Evolutionary conservation across 1,140 invertebrate species (phyloP).

Genomic region (Philotrypesis tridentata): DNA sequence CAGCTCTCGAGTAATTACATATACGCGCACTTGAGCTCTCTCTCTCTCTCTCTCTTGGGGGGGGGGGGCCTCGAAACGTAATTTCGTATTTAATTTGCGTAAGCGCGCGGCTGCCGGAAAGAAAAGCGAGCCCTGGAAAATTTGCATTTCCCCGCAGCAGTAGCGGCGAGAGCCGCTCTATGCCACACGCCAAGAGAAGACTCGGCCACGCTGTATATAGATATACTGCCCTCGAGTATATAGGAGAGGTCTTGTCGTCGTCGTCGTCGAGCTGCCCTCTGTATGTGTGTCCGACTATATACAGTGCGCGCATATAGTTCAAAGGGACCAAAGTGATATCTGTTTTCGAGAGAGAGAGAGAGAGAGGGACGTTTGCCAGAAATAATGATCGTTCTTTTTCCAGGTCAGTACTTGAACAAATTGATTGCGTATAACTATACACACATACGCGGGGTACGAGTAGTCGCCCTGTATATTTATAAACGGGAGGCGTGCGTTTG

Average conservation of each 20-base stretch:
- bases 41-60: no score
- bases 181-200: no score
- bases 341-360: neutral
- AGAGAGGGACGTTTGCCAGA: neutral
- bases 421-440: neutral
- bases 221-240: no score
- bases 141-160: neutral
- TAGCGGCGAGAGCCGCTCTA: no score
- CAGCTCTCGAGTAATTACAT: neutral
- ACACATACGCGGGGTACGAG: no score
- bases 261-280: no score
- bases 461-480: no score
- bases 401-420: neutral
- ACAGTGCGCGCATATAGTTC: neutral
- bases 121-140: neutral
- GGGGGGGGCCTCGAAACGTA: neutral
- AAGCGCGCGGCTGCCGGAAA: neutral
- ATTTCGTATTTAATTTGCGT: constrained; percentile 35
- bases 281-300: no score
- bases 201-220: no score
- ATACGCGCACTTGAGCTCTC: neutral
- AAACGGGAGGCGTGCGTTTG: no score
- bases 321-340: neutral
- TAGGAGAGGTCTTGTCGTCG: no score
- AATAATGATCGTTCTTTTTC: neutral